These are phyloP conservation scores for Pinna nobilis DNA, from an alignment of 1,140 invertebrate genomes.

Conservation along the genomic window DNA sequence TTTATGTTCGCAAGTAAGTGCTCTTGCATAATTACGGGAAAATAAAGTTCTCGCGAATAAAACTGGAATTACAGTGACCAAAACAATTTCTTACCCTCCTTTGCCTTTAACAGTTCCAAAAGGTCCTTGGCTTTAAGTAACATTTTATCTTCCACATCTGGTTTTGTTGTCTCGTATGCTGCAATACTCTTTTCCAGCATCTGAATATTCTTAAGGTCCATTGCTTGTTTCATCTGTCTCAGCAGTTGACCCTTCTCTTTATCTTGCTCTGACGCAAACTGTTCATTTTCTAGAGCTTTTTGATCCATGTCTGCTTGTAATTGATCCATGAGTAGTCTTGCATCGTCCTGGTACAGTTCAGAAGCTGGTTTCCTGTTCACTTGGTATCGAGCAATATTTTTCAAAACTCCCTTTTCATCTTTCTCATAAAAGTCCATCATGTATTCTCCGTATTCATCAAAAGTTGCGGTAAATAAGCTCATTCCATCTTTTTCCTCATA, in stretches of 20 bases:
- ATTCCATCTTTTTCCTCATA: constrained; percentile 57
- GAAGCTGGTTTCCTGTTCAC: constrained; percentile 62
- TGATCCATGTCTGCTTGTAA: constrained; percentile 36
- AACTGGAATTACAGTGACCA: too few species aligned
- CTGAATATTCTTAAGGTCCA: constrained; percentile 62
- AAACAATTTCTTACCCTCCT: constrained; percentile 53
- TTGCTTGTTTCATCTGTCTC: constrained; percentile 59
- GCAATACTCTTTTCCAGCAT: constrained; percentile 60
- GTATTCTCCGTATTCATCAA: constrained; percentile 68
- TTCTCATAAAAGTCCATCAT: constrained; percentile 65
- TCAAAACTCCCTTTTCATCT: constrained; percentile 44
- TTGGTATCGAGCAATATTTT: constrained; percentile 65
- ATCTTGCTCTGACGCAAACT: constrained; percentile 41
- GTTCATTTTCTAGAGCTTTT: constrained; percentile 38
- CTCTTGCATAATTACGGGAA: too few species aligned
- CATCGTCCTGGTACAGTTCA: constrained; percentile 63
- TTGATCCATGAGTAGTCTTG: constrained; percentile 59
- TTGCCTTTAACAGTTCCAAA: constrained; percentile 60
- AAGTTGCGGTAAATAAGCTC: constrained; percentile 52
- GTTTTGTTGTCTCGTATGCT: constrained; percentile 49
- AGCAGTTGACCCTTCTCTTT: constrained; percentile 42
- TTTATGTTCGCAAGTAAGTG: too few species aligned
- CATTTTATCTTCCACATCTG: constrained; percentile 49
- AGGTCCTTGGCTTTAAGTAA: constrained; percentile 57
- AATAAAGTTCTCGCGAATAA: too few species aligned